Evolutionary conservation across 2,888 invertebrate genomes (phyloP), one percentile per base, ranked within the genome.

Genomic region (Cryptocheilus praepositus): DNA sequence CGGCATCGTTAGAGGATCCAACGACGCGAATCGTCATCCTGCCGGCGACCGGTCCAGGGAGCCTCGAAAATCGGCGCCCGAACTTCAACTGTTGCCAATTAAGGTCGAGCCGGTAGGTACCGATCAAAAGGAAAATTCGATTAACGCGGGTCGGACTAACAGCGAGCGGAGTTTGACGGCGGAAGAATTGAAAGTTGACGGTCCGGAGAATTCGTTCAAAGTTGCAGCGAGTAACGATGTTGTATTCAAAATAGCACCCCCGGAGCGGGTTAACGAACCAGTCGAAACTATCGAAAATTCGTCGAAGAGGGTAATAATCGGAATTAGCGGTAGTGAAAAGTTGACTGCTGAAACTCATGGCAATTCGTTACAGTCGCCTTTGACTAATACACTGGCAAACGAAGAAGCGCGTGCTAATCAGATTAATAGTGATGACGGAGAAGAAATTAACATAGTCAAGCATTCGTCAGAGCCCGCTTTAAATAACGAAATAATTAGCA

Each of bases 31-130:
- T 36, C 36, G 11, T 36, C 36, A 11, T 36, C 36, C 36, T 11
- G 36, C 11, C 36, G 36, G 36, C 36, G 36, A 36, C 11, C 36
- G 36, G 13, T 7, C 13, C 36, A 7, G 36, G 36, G 36, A 36
- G 36, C 11, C 36, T 36, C 36, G 36, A 36, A 36, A 36, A 36
- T 36, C 36, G 36, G 36, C 36, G 36, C 36, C 36, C 4, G 36
- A 36, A 36, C 36, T 36, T 36, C 36, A 1, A 36, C 36, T 4
- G 13, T 11, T 36, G 36, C 36, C 36, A 36, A 36, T 36, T 11
- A 36, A 36, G 36, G 13, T 11, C 36, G 36, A 36, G 11, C 64
- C 70, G 78, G 78, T 78, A 78, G 56, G 78, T 78, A 78, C 43
- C 45, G 61, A 56, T 45, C 52, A 8, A 4, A 11, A 11, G 36